Base-by-base conservation (phyloP, 2,113 vertebrate genomes). In the Perca schrenkii region DNA sequence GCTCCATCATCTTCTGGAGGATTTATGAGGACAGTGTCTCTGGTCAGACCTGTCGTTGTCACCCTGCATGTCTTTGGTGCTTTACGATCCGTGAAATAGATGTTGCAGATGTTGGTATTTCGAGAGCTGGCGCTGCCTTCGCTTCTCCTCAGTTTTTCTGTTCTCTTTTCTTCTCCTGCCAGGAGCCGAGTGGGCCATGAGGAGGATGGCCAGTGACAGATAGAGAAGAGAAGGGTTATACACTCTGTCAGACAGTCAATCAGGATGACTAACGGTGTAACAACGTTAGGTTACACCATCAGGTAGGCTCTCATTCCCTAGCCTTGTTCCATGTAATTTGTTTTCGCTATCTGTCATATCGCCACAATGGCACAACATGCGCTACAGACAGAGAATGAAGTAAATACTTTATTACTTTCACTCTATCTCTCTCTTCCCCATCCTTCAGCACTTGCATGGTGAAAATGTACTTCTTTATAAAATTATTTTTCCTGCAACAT, bases 11-110 rank as follows among this genome's bases (percentile, higher is more conserved):
- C 64, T 77, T 47, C 36, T 57, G 61, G 15, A 76, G 82, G 79
- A 79, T 90, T 90, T 88, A 89, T 50, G 69, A 77, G 74, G 82
- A 84, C 54, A 4, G 52, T 22, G 77, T 83, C 69, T 84, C 28
- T 64, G 74, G 77, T 74, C 81, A 70, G 86, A 89, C 40, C 63
- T 64, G 83, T 63, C 53, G 61, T 15, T 83, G 86, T 86, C 88
- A 82, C 68, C 64, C 69, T 71, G 77, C 76, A 49, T 69, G 82
- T 82, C 88, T 86, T 79, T 82, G 85, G 82, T 82, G 88, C 83
- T 92, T 91, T 86, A 84, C 56, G 62, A 87, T 80, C 86, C 87
- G 77, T 92, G 91, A 93, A 93, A 92, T 90, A 91, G 86, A 84
- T 57, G 71, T 72, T 46, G 72, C 52, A 71, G 67, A 82, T 83